Conservation (phyloP, 2,113 vertebrate genomes). For the Rousettus leschenaultii region DNA sequence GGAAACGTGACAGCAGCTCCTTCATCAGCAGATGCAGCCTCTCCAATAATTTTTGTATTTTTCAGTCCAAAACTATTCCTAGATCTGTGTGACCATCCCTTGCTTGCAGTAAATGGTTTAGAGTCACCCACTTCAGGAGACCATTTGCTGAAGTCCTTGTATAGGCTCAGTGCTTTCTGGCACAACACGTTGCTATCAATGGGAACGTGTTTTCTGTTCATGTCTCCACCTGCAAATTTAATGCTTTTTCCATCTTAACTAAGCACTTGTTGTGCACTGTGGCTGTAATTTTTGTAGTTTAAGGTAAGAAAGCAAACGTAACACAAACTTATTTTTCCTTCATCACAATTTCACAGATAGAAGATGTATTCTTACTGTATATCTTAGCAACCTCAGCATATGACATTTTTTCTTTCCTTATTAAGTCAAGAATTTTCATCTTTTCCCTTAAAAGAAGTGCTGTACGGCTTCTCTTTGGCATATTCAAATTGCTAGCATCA, state of each 20-base stretch:
- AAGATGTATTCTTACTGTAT: neutral
- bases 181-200: neutral
- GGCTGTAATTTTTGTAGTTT: neutral
- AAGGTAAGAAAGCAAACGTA: neutral
- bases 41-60: neutral
- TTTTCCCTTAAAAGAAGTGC: neutral
- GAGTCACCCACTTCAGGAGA: neutral
- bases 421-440: neutral
- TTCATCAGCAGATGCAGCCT: too few species aligned
- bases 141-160: neutral
- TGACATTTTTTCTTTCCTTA: neutral
- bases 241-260: neutral
- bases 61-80: neutral
- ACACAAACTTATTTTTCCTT: neutral
- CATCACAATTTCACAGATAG: neutral
- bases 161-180: neutral
- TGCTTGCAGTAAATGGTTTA: neutral
- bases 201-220: neutral
- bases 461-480: neutral
- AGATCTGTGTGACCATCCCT: neutral
- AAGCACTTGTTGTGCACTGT: neutral
- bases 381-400: neutral
- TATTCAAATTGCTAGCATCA: neutral
- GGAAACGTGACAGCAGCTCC: neutral
- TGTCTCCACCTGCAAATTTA: neutral